Percentiles rank a stretch among this genome's conserved stretches.
Conservation (phyloP, 2,113 vertebrate genomes). For the Hydrolagus affinis region DNA sequence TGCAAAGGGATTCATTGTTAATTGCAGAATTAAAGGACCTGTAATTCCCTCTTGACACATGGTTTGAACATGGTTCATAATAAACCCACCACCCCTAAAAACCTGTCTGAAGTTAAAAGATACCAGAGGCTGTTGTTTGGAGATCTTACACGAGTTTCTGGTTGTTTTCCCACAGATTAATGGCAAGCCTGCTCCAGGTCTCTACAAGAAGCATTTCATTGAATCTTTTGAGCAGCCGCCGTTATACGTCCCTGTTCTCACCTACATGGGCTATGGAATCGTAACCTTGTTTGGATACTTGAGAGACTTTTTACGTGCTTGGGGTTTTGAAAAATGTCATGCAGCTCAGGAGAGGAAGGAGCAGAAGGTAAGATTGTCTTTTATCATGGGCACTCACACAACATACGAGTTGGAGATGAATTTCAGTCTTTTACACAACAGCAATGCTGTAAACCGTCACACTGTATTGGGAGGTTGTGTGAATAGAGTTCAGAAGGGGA, state of each 20-base stretch:
- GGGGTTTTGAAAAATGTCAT: conserved; percentile 76
- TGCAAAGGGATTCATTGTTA: too few species aligned
- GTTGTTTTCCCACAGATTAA: conserved; percentile 63
- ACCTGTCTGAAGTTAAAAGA: fast-evolving
- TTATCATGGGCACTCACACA: too few species aligned
- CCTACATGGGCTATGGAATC: conserved; percentile 78
- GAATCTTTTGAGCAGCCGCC: conserved; percentile 78
- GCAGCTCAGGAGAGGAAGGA: conserved; percentile 70
- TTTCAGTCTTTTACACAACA: too few species aligned
- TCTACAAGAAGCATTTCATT: conserved; percentile 48
- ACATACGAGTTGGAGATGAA: too few species aligned
- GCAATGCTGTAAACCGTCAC: too few species aligned
- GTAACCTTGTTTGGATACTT: conserved; percentile 84
- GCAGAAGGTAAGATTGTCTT: conserved; percentile 69
- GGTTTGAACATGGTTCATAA: background rate
- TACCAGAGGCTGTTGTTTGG: too few species aligned
- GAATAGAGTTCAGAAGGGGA: too few species aligned
- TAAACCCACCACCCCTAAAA: background rate
- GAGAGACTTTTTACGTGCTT: conserved; percentile 80
- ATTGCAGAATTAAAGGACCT: background rate
- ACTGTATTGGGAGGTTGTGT: too few species aligned
- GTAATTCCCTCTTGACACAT: too few species aligned
- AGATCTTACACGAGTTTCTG: conserved; percentile 30
- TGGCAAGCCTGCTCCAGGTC: conserved; percentile 46
- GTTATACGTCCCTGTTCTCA: conserved; percentile 77